Conservation (phyloP, 2,797 vertebrate genomes). For the Catharus ustulatus region DNA sequence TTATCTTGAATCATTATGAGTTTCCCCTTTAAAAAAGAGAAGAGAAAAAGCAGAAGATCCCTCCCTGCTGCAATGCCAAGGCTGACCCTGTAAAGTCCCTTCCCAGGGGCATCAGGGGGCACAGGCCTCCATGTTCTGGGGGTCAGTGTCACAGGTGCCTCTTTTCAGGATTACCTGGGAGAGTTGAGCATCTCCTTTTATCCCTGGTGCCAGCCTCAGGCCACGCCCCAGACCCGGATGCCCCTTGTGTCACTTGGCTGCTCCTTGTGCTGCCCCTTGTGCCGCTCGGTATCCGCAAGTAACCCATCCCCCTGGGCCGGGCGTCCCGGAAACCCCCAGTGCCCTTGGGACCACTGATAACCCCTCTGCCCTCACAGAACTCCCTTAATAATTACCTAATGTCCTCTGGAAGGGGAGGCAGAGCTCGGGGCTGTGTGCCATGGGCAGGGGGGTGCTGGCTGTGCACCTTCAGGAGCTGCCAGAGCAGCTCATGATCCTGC, state of each 20-base stretch:
- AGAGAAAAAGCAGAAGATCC: constrained; percentile 41
- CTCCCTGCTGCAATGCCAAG: neutral
- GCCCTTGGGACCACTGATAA: constrained; percentile 59
- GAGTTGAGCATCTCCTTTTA: neutral
- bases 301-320: constrained; percentile 18
- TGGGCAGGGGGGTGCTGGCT: neutral
- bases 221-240: neutral
- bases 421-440: neutral
- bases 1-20: neutral
- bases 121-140: too few relatives aligned
- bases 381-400: constrained; percentile 72
- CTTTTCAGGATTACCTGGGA: neutral
- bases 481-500: neutral
- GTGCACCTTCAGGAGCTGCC: neutral
- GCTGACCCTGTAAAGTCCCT: neutral
- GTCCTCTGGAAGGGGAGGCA: constrained; percentile 45
- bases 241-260: neutral
- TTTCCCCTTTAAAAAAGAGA: constrained; percentile 27
- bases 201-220: rapidly evolving
- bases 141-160: neutral
- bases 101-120: neutral
- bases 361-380: constrained; percentile 35
- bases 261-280: neutral
- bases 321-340: neutral
- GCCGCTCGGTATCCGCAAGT: rapidly evolving